These are phyloP conservation scores for Drosophila mayri DNA, from an alignment of 1,140 invertebrate genomes.

Conservation along the genomic window DNA sequence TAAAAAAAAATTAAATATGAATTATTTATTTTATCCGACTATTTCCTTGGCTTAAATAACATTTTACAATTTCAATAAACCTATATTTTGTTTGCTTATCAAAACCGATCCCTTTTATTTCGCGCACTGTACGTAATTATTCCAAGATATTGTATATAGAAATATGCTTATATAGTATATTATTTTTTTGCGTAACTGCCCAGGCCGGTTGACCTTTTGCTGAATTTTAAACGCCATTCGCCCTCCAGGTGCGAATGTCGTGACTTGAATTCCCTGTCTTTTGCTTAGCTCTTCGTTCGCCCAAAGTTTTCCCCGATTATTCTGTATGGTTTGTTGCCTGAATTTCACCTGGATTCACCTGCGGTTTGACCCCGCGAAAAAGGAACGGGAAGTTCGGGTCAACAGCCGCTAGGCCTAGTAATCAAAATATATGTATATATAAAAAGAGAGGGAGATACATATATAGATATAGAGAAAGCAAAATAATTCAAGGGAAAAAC, in stretches of 20 bases:
- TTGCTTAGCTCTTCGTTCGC: slow-evolving; percentile 6
- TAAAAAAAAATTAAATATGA: too few relatives aligned
- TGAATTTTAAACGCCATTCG: slow-evolving; percentile 66
- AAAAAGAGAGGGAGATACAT: not conserved
- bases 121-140: slow-evolving; percentile 9
- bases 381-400: slow-evolving; percentile 17
- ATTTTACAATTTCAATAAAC: not conserved
- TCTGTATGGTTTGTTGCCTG: slow-evolving; percentile 5
- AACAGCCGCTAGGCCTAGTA: slow-evolving; percentile 40
- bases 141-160: slow-evolving; percentile 13
- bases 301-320: slow-evolving; percentile 28
- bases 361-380: slow-evolving; percentile 19
- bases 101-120: not conserved
- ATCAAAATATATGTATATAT: slow-evolving; percentile 21
- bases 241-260: slow-evolving; percentile 66
- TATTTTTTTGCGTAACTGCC: slow-evolving; percentile 21
- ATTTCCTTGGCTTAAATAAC: not conserved
- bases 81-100: not conserved
- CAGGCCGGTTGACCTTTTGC: slow-evolving; percentile 43
- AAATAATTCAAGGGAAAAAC: not conserved
- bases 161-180: slow-evolving; percentile 13
- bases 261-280: slow-evolving; percentile 65
- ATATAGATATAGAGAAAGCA: not conserved
- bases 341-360: slow-evolving; percentile 8
- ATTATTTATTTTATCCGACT: not conserved